Evolutionary conservation across 2,113 vertebrate species (phyloP).

Genomic region (Malurus cyaneus): DNA sequence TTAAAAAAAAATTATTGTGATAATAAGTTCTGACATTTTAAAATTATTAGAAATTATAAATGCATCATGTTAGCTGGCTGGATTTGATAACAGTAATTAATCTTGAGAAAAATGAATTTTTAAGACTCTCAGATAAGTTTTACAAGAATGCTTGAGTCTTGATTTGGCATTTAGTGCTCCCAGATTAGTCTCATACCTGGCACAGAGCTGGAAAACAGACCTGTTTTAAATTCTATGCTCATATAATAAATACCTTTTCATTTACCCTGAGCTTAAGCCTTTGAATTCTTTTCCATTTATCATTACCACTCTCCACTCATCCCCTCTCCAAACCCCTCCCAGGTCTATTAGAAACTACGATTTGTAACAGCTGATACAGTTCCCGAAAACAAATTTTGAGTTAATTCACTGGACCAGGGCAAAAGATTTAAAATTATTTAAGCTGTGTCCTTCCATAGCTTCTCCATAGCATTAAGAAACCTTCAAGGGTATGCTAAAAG

Average conservation of each 20-base stretch:
- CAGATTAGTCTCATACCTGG: neutral
- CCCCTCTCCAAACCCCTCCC: neutral
- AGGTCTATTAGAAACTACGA: neutral
- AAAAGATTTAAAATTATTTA: neutral
- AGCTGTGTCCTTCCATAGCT: neutral
- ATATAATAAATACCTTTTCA: neutral
- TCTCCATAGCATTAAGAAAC: neutral
- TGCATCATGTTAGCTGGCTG: neutral
- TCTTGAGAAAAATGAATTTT: neutral
- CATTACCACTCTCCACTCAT: accelerated
- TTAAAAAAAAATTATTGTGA: neutral
- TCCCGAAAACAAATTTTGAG: neutral
- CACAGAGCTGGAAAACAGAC: neutral
- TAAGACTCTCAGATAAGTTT: neutral
- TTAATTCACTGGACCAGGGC: neutral
- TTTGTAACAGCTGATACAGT: neutral
- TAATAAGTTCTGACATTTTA: neutral
- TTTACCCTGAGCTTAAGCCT: neutral
- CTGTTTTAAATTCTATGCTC: neutral
- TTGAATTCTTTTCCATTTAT: neutral
- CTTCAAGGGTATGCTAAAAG: neutral
- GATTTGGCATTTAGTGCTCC: neutral
- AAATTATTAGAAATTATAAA: neutral
- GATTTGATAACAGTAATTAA: neutral
- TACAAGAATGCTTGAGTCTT: neutral